These are phyloP conservation scores for Keiferia lycopersicella DNA, from an alignment of 2,888 invertebrate species.

Conservation along the genomic window DNA sequence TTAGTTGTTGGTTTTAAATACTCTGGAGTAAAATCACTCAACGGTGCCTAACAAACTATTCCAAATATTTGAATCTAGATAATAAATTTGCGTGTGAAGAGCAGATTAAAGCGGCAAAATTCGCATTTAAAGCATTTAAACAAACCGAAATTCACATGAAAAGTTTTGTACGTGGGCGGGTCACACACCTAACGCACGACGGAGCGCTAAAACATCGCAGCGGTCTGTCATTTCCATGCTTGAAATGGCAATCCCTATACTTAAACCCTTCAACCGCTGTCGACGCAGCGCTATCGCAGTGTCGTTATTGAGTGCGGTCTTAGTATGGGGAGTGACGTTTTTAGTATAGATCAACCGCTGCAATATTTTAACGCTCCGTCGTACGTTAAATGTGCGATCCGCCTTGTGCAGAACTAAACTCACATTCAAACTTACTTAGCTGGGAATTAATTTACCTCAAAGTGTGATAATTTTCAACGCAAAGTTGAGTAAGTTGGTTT, in stretches of 20 bases:
- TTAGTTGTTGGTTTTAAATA: not conserved
- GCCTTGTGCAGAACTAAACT: slow-evolving; percentile 1
- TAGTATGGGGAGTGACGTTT: too few species aligned
- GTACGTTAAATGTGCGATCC: too few species aligned
- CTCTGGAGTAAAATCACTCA: not conserved
- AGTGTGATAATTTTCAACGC: slow-evolving; percentile 4
- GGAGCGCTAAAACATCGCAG: too few species aligned
- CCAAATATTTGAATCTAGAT: slow-evolving; percentile 4
- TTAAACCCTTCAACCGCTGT: too few species aligned
- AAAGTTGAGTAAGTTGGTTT: not conserved
- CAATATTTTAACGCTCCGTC: too few species aligned
- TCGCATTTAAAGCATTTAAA: slow-evolving; percentile 9
- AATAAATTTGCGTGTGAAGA: slow-evolving; percentile 18
- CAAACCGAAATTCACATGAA: slow-evolving; percentile 5
- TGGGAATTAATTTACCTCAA: slow-evolving; percentile 10
- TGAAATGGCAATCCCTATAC: too few species aligned
- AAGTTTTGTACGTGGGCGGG: not conserved
- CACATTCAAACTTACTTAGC: slow-evolving; percentile 5
- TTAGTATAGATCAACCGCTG: too few species aligned
- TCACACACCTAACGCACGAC: too few species aligned
- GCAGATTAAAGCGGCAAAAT: slow-evolving; percentile 17
- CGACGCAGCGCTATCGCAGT: too few species aligned
- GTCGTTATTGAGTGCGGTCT: too few species aligned
- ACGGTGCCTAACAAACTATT: not conserved
- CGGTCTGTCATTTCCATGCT: too few species aligned